Conservation (phyloP, 2,797 vertebrate species). For the Acanthis flammea region DNA sequence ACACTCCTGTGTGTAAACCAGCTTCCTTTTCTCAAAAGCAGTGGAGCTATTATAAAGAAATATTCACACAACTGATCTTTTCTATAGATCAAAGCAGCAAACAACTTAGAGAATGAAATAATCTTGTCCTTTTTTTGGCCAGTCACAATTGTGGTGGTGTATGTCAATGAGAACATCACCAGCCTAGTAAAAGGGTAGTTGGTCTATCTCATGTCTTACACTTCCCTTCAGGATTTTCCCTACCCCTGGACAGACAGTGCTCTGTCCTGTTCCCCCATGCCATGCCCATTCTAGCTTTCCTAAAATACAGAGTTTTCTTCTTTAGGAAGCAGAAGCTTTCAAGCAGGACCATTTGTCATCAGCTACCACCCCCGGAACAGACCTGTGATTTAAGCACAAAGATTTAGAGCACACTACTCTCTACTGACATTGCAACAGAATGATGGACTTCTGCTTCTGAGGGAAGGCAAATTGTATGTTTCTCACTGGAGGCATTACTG, state of each 20-base stretch:
- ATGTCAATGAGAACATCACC: neutral
- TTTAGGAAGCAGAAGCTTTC: neutral
- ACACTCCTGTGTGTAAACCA: neutral
- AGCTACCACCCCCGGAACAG: neutral
- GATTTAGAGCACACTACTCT: neutral
- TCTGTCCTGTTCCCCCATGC: neutral
- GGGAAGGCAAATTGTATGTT: neutral
- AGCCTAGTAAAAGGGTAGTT: neutral
- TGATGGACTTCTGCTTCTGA: slow-evolving; percentile 10
- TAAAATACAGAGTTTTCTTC: neutral
- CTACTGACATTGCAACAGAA: neutral
- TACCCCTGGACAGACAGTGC: neutral
- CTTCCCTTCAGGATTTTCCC: neutral
- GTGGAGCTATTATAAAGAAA: neutral
- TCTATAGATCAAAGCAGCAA: neutral
- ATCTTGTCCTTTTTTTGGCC: neutral
- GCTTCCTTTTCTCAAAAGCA: neutral
- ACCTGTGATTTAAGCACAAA: neutral
- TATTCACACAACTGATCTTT: neutral
- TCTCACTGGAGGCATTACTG: slow-evolving; percentile 11
- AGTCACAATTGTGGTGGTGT: neutral
- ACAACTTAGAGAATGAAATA: neutral
- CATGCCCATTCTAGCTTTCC: neutral
- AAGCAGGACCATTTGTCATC: neutral
- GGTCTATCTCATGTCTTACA: neutral